Evolutionary conservation across 1,140 invertebrate genomes (phyloP), one percentile per base, ranked within the genome.

Genomic region (Monochamus saltuarius): DNA sequence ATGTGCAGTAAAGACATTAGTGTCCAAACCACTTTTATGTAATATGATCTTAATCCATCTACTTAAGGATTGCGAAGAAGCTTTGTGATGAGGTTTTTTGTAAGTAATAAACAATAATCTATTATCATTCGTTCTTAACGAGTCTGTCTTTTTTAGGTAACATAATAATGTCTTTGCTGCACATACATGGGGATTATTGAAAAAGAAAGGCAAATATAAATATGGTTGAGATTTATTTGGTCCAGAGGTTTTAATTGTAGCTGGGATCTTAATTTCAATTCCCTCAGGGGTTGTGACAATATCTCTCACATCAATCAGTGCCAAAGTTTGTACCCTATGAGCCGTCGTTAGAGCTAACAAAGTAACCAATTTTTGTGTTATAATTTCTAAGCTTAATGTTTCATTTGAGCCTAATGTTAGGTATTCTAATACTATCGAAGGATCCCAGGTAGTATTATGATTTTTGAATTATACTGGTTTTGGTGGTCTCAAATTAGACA

Each of bases 21-120:
- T 65, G 51, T 70, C 64, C 11, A 70, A 49, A 16, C 64, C 66
- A 47, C 63, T 62, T 13, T 53, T 42, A 8, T 34, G 14, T 34
- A 71, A 38, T 0, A 52, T 50, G 10, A 4, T 56, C 64, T 67
- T 70, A 8, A 72, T 38, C 67, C 70, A 73, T 43, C 65, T 54
- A 16, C 61, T 55, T 53, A 73, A 47, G 2, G 68, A 61, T 63
- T 73, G 71, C 8, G 62, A 35, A n/a, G 53, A 38, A 9, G 67
- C 61, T 46, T 55, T 47, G 37, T 54, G 59, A 42, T 64, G 51
- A 7, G 66, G 69, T 56, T 65, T 71, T 40, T 55, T 58, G 39
- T 58, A 54, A 52, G 61, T 62, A 19, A 29, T 29, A 29, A 29
- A 29, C 6, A 29, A 29, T n/a, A n/a, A n/a, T n/a, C n/a, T n/a